phyloP scores from a whole-genome alignment of 2,888 invertebrate species.

The Pantelozetes paolii region DNA sequence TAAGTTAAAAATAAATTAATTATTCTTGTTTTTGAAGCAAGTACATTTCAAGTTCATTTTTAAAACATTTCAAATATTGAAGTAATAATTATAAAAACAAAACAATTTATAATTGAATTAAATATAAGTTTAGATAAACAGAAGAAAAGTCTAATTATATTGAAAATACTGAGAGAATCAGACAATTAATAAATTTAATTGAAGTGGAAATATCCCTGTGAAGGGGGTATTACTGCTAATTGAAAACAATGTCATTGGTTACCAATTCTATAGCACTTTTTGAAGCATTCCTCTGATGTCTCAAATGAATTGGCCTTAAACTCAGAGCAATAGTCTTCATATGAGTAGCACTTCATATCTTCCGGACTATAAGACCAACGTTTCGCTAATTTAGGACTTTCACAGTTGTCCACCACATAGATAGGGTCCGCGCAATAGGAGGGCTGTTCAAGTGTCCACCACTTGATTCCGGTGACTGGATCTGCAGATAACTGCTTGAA shows the following conservation, averaged over 20 bases:
- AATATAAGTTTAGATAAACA: too few species aligned
- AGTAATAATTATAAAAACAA: too few species aligned
- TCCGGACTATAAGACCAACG: neutral
- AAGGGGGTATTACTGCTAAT: neutral
- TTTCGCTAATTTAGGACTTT: neutral
- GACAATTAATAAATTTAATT: too few species aligned
- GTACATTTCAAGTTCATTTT: too few species aligned
- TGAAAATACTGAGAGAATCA: too few species aligned
- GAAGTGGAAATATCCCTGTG: too few species aligned
- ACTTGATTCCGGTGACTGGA: neutral
- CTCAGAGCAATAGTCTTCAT: neutral
- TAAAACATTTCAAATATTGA: too few species aligned
- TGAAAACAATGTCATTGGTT: neutral
- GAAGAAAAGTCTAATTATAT: too few species aligned
- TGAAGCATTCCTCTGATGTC: slow-evolving; percentile 7
- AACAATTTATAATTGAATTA: too few species aligned
- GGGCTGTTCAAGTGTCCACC: neutral
- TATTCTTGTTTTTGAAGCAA: too few species aligned
- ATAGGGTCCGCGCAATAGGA: neutral
- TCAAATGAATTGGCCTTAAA: neutral
- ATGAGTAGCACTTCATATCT: neutral
- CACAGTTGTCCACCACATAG: neutral
- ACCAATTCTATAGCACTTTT: neutral
- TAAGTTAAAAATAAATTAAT: too few species aligned
- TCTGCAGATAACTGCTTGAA: neutral